These are phyloP conservation scores for Dipodomys merriami DNA, from an alignment of 2,113 vertebrate species.

Conservation along the genomic window DNA sequence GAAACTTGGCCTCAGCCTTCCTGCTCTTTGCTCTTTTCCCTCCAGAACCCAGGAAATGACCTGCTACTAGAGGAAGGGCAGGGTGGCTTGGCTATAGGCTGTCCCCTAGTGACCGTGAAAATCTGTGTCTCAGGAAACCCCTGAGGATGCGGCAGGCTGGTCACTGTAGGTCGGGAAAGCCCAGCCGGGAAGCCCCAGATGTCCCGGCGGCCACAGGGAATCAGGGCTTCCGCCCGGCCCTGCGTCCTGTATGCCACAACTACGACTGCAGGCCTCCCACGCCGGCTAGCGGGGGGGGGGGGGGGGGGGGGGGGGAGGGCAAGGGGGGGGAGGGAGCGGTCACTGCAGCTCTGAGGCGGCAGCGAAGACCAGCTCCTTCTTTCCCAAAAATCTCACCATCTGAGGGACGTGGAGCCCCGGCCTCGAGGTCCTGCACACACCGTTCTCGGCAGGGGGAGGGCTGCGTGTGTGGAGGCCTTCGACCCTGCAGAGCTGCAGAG, in stretches of 20 bases:
- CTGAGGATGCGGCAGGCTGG: background rate
- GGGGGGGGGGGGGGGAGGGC: no score
- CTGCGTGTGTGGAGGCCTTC: background rate
- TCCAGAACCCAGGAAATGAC: background rate
- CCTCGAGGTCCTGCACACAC: no score
- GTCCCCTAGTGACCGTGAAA: background rate
- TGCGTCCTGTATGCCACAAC: no score
- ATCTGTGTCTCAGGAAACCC: background rate
- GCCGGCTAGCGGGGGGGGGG: background rate
- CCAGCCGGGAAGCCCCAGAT: background rate
- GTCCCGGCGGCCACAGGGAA: background rate
- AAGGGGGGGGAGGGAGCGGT: background rate
- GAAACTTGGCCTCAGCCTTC: background rate
- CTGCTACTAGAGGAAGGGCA: background rate
- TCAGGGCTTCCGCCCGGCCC: background rate
- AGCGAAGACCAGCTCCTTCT: background rate
- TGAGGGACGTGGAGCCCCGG: background rate
- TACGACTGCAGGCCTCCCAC: fast-evolving
- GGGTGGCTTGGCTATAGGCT: background rate
- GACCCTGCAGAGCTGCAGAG: background rate
- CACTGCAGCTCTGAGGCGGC: background rate
- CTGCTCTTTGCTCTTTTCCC: no score
- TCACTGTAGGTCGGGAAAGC: background rate
- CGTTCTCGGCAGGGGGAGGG: background rate
- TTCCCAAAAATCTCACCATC: background rate